Percentiles rank a stretch among this genome's conserved stretches.
Evolutionary conservation across 2,797 vertebrate genomes (phyloP).

Genomic region (Protosalanx chinensis): DNA sequence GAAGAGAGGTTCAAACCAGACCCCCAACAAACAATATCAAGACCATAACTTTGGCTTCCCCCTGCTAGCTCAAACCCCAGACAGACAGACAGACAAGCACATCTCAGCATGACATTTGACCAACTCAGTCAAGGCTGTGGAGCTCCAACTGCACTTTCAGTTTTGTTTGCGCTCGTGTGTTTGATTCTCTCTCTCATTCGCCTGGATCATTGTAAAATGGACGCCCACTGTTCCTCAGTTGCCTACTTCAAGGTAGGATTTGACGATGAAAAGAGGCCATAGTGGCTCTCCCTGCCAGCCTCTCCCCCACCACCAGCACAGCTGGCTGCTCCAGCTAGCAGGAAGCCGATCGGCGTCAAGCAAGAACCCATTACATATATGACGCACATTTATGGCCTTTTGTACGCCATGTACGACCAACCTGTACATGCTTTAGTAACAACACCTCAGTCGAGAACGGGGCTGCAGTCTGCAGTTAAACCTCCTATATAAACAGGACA

Average conservation of each 20-base stretch:
- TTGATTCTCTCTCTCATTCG: not conserved
- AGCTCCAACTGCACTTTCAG: not conserved
- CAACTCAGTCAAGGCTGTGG: no score
- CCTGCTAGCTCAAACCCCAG: not conserved
- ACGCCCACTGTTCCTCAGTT: not conserved
- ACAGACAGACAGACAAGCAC: no score
- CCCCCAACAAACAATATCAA: no score
- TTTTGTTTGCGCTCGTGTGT: not conserved
- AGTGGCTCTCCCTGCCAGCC: not conserved
- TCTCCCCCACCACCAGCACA: not conserved
- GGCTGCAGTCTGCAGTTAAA: not conserved
- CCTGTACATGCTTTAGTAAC: not conserved
- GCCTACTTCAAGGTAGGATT: not conserved
- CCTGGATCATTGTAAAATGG: not conserved
- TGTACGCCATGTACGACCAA: not conserved
- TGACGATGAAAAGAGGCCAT: not conserved
- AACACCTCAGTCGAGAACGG: not conserved
- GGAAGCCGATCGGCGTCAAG: conserved; percentile 9
- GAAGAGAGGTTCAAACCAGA: no score
- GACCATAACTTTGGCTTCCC: not conserved
- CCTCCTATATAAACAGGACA: not conserved
- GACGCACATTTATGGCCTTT: not conserved
- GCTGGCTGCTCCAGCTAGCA: conserved; percentile 5
- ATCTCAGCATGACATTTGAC: no score
- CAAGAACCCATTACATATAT: not conserved